phyloP scores from a whole-genome alignment of 2,797 vertebrate species.

The Spinus pinus region DNA sequence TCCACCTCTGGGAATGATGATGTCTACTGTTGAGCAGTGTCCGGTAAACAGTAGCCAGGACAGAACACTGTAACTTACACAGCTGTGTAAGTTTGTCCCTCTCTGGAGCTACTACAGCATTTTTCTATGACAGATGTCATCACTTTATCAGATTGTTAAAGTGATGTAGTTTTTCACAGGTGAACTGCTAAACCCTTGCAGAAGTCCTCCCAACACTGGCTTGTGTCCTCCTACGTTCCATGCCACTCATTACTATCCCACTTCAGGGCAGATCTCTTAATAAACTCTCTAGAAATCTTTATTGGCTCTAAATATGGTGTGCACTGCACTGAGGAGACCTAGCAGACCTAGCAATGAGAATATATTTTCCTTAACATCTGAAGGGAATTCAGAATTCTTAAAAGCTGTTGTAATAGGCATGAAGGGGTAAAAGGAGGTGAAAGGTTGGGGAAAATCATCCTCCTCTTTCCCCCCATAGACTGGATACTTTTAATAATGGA shows the following conservation, averaged over 20 bases:
- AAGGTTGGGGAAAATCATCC: background rate
- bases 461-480: background rate
- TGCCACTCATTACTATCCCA: background rate
- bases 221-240: fast-evolving
- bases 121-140: background rate
- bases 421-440: background rate
- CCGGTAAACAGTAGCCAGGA: background rate
- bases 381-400: background rate
- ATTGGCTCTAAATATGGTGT: background rate
- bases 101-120: background rate
- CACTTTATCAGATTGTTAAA: background rate
- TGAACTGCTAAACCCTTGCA: background rate
- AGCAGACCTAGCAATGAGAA: background rate
- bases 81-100: background rate
- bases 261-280: background rate
- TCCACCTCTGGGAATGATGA: background rate
- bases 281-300: background rate
- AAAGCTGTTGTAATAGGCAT: background rate
- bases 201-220: background rate
- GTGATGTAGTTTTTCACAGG: background rate
- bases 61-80: background rate
- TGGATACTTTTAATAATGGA: background rate
- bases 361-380: background rate
- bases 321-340: background rate
- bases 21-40: background rate